Percentiles rank a stretch among this genome's conserved stretches.
Evolutionary conservation across 2,888 invertebrate species (phyloP).

Genomic region (Eugnorisma glareosa): DNA sequence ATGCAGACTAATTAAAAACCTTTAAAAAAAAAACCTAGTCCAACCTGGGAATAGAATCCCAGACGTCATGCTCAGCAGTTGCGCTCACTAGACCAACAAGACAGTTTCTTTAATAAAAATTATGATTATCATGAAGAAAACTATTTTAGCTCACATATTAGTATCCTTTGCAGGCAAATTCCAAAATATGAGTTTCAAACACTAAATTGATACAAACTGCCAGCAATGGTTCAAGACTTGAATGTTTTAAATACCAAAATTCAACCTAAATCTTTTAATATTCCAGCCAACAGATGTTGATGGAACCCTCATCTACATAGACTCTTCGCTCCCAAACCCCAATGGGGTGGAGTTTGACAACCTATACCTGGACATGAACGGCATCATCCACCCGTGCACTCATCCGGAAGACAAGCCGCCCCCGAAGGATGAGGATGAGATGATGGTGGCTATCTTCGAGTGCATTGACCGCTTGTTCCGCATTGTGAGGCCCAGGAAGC

Average conservation of each 20-base stretch:
- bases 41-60: background rate
- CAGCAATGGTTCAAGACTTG: background rate
- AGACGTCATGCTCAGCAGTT: background rate
- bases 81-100: background rate
- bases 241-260: background rate
- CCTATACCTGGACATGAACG: slow-evolving; percentile 99
- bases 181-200: background rate
- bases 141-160: background rate
- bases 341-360: slow-evolving; percentile 99
- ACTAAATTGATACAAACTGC: background rate
- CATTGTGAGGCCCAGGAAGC: slow-evolving; percentile 97
- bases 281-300: slow-evolving; percentile 93
- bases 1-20: background rate
- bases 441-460: slow-evolving; percentile 99
- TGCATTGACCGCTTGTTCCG: slow-evolving; percentile 98
- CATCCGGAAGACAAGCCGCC: slow-evolving; percentile 99
- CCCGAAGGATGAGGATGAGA: slow-evolving; percentile 99
- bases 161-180: background rate
- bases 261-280: background rate
- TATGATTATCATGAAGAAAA: background rate
- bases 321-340: slow-evolving; percentile 97
- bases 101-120: background rate
- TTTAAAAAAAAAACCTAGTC: background rate
- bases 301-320: slow-evolving; percentile 94
- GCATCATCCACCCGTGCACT: slow-evolving; percentile 99